A percentile compares a stretch with the other conserved stretches of the same genome.
phyloP scores from a whole-genome alignment of 2,888 invertebrate species.

The Harmothoe impar region DNA sequence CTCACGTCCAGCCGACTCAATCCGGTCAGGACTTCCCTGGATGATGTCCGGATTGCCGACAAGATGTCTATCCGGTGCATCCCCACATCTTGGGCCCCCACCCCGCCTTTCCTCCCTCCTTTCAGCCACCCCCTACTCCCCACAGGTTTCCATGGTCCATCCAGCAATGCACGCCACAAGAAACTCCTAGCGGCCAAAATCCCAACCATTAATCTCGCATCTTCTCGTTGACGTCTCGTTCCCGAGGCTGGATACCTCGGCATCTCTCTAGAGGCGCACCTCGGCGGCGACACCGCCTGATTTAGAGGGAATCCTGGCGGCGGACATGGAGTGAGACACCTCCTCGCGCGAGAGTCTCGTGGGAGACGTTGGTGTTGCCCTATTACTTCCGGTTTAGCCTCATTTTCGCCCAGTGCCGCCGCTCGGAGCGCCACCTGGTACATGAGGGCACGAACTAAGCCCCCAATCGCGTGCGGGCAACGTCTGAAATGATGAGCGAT shows the following conservation, averaged over 20 bases:
- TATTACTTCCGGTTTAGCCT: slow-evolving; percentile 33
- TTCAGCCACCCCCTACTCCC: too few species aligned
- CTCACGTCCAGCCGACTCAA: too few species aligned
- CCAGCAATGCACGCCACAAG: not conserved
- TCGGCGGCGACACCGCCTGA: not conserved
- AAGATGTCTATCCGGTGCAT: too few species aligned
- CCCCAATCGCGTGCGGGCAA: not conserved
- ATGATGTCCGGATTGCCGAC: too few species aligned
- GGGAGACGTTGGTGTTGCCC: slow-evolving; percentile 28
- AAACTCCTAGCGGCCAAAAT: not conserved
- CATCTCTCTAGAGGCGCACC: not conserved
- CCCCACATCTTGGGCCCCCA: too few species aligned
- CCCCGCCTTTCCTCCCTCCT: too few species aligned
- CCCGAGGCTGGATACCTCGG: not conserved
- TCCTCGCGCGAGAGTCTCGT: not conserved
- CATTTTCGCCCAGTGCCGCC: not conserved
- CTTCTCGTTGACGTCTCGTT: not conserved
- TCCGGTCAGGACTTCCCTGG: too few species aligned
- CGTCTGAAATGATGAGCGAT: not conserved
- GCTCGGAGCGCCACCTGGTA: not conserved
- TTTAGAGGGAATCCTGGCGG: not conserved
- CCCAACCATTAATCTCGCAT: not conserved
- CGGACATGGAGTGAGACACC: not conserved
- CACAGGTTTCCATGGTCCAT: too few species aligned
- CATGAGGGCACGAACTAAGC: not conserved